phyloP scores from a whole-genome alignment of 2,113 vertebrate genomes.

The Thinocorus orbignyianus region DNA sequence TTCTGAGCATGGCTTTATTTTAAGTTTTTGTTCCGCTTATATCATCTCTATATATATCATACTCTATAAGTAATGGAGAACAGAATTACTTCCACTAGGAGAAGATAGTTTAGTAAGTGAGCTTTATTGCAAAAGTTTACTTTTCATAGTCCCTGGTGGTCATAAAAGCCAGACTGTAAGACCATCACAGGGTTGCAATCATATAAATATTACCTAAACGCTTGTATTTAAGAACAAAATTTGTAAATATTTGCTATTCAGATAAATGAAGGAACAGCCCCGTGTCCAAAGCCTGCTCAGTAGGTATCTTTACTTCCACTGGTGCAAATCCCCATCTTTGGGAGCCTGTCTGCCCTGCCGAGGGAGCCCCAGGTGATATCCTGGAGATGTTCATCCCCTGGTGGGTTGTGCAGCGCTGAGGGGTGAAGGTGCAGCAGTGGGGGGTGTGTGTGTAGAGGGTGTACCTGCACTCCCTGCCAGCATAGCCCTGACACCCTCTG shows the following conservation, averaged over 20 bases:
- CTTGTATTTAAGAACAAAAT: neutral
- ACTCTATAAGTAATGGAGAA: slow-evolving; percentile 3
- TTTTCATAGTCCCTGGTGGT: neutral
- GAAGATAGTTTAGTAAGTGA: neutral
- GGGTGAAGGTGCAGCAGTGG: neutral
- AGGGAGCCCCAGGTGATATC: neutral
- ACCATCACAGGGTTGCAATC: neutral
- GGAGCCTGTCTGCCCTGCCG: neutral
- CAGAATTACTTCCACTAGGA: neutral
- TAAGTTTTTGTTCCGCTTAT: neutral
- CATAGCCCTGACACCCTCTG: neutral
- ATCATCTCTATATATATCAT: too few relatives aligned
- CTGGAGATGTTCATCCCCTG: neutral
- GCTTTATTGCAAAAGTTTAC: neutral
- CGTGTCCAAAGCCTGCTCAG: fast-evolving
- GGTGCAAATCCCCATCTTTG: fast-evolving
- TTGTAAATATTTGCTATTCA: neutral
- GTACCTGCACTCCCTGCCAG: neutral
- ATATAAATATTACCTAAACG: neutral
- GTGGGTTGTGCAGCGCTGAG: fast-evolving
- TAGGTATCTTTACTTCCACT: fast-evolving
- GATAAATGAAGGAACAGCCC: neutral
- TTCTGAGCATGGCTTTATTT: slow-evolving; percentile 3
- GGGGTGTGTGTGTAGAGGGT: neutral
- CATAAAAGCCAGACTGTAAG: neutral